Percentiles rank a stretch among this genome's conserved stretches.
phyloP scores from a whole-genome alignment of 2,113 vertebrate species.

The Hydrochoerus hydrochaeris region DNA sequence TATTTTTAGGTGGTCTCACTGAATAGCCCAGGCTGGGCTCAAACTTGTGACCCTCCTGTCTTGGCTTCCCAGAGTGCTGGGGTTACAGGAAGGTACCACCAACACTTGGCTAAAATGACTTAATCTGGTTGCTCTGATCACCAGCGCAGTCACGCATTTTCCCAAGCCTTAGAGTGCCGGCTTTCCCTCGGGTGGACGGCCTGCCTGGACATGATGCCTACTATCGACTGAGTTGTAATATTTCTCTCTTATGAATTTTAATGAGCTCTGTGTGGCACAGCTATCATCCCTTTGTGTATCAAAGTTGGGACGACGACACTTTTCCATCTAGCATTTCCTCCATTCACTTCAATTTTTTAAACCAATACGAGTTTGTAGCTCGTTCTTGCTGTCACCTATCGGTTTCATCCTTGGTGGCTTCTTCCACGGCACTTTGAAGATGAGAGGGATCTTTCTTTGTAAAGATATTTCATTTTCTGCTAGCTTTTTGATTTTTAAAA shows the following conservation, averaged over 20 bases:
- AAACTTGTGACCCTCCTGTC: not conserved
- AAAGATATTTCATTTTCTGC: conserved; percentile 53
- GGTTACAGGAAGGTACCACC: not conserved
- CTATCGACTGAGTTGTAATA: not conserved
- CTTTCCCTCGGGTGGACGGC: not conserved
- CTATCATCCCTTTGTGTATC: not conserved
- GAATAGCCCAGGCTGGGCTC: not conserved
- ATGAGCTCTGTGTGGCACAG: not conserved
- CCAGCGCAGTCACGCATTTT: not conserved
- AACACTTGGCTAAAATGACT: not conserved
- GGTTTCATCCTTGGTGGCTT: not conserved
- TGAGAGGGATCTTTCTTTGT: not conserved
- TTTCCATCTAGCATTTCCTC: not conserved
- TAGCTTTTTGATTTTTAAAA: conserved; percentile 41
- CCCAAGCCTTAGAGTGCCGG: not conserved
- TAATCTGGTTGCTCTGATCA: not conserved
- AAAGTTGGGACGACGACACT: not conserved
- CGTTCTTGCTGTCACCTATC: not conserved
- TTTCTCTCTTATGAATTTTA: conserved; percentile 37
- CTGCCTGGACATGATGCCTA: not conserved
- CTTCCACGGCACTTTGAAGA: not conserved
- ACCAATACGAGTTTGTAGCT: not conserved
- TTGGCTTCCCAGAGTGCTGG: not conserved
- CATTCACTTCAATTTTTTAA: not conserved
- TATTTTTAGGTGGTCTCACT: not conserved